A percentile compares a stretch with the other conserved stretches of the same genome.
These are phyloP conservation scores for Trilocha varians DNA, from an alignment of 2,888 invertebrate species.

Conservation along the genomic window DNA sequence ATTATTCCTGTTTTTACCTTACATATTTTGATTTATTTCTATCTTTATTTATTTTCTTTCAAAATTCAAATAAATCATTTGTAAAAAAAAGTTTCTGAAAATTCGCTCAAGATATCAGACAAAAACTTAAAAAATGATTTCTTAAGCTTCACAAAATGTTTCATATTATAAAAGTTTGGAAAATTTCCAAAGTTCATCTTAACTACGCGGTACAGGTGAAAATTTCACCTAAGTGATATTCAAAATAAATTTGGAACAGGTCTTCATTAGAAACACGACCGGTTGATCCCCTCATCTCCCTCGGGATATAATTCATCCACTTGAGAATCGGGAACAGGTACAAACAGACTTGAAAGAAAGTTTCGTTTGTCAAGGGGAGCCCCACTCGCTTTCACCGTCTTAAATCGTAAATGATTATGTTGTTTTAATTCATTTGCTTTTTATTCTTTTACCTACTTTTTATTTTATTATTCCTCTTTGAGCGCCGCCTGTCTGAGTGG, in stretches of 20 bases:
- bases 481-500: slow-evolving; percentile 68
- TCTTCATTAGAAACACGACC: slow-evolving; percentile 62
- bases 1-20: slow-evolving; percentile 21
- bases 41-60: slow-evolving; percentile 15
- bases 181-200: slow-evolving; percentile 2
- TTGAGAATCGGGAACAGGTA: slow-evolving; percentile 68
- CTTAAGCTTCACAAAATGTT: too few relatives aligned
- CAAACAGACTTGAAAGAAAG: slow-evolving; percentile 68
- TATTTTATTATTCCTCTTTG: slow-evolving; percentile 52
- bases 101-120: background rate
- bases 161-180: slow-evolving; percentile 11
- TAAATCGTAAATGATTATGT: slow-evolving; percentile 70
- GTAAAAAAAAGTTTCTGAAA: too few relatives aligned
- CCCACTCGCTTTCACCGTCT: slow-evolving; percentile 53
- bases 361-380: slow-evolving; percentile 64
- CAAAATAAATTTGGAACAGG: slow-evolving; percentile 57
- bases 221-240: slow-evolving; percentile 47
- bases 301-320: slow-evolving; percentile 69
- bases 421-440: slow-evolving; percentile 72
- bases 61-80: too few relatives aligned
- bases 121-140: background rate
- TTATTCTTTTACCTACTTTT: slow-evolving; percentile 54
- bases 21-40: slow-evolving; percentile 18
- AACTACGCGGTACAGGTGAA: slow-evolving; percentile 40
- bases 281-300: slow-evolving; percentile 55